Evolutionary conservation across 2,113 vertebrate genomes (phyloP).

Genomic region (Eclectus roratus): DNA sequence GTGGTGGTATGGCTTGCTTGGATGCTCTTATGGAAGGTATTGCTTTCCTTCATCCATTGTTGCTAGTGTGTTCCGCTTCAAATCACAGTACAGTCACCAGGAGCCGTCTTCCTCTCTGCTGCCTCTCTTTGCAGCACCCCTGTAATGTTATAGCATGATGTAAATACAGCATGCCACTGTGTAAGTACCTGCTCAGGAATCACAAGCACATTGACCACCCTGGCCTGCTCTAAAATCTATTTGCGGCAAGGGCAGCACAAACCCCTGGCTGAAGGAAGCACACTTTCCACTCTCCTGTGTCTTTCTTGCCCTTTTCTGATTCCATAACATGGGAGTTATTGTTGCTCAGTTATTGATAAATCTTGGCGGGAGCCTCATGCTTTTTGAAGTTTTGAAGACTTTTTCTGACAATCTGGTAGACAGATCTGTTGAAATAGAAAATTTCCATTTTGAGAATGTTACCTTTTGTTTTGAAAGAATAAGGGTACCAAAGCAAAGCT

Average conservation of each 20-base stretch:
- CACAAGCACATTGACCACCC: not conserved
- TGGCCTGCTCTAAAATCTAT: not conserved
- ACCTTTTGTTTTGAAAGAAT: not conserved
- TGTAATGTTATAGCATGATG: not conserved
- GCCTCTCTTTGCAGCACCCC: not conserved
- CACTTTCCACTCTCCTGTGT: fast-evolving
- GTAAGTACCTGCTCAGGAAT: not conserved
- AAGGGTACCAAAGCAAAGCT: not conserved
- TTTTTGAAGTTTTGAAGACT: not conserved
- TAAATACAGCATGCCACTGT: fast-evolving
- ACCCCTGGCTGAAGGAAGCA: not conserved
- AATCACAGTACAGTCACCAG: not conserved
- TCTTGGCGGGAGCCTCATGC: not conserved
- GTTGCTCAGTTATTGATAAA: not conserved
- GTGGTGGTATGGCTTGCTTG: not conserved
- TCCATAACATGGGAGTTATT: fast-evolving
- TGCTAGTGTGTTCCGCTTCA: not conserved
- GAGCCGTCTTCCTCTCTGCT: not conserved
- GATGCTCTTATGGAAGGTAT: not conserved
- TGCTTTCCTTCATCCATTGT: not conserved
- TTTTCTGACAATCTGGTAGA: not conserved
- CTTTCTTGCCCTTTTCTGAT: not conserved
- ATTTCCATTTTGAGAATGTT: not conserved
- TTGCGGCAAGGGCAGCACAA: not conserved
- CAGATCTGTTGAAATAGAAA: not conserved